phyloP scores from a whole-genome alignment of 2,797 vertebrate species.

The Pitangus sulphuratus region DNA sequence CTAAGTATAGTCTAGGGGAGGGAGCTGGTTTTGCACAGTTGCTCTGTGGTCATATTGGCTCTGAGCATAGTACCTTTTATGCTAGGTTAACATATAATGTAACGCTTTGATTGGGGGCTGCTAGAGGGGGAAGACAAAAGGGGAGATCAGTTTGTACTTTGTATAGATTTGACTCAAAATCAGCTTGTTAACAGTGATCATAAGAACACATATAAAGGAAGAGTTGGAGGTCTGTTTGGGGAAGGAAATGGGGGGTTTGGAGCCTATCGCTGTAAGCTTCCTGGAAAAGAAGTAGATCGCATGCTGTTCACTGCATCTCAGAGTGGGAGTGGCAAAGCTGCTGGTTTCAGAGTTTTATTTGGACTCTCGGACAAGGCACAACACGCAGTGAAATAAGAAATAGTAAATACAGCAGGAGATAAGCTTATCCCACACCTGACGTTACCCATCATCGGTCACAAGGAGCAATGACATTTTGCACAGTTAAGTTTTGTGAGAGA shows the following conservation, averaged over 20 bases:
- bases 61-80: slow-evolving; percentile 25
- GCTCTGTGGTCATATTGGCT: neutral
- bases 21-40: neutral
- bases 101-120: neutral
- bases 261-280: neutral
- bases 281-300: neutral
- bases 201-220: neutral
- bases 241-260: neutral
- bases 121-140: neutral
- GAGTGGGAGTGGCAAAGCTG: neutral
- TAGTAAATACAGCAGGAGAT: slow-evolving; percentile 41
- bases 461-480: slow-evolving; percentile 45
- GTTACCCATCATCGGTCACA: slow-evolving; percentile 43
- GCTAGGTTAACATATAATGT: neutral
- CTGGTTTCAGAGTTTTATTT: slow-evolving; percentile 16
- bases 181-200: neutral
- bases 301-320: neutral
- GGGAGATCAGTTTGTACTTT: neutral
- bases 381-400: slow-evolving; percentile 29
- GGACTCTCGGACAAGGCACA: slow-evolving; percentile 21
- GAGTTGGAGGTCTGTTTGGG: neutral
- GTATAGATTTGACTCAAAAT: neutral
- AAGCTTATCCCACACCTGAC: slow-evolving; percentile 54
- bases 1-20: slow-evolving; percentile 51
- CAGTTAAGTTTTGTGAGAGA: neutral